Evolutionary conservation across 64 coral and sea anemone species (phyloP).

Genomic region (Pachyseris speciosa): DNA sequence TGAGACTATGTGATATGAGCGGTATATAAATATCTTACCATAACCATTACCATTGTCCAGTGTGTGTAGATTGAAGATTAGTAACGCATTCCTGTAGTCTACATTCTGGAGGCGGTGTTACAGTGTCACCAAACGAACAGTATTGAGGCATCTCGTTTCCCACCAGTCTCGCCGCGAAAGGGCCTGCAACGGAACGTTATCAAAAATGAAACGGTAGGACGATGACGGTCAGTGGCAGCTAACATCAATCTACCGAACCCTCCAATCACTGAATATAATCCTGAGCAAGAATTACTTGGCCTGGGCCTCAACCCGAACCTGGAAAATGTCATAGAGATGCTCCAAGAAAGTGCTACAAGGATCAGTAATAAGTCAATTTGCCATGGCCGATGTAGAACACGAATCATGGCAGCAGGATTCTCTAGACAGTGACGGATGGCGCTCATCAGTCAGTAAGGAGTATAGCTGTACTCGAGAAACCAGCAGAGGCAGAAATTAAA

Average conservation of each 20-base stretch:
- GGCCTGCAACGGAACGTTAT: slow-evolving; percentile 24
- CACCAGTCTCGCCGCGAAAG: slow-evolving; percentile 77
- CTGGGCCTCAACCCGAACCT: no score
- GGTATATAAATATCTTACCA: no score
- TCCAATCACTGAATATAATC: no score
- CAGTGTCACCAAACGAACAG: slow-evolving; percentile 84
- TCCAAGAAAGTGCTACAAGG: slow-evolving; percentile 1
- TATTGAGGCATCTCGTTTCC: slow-evolving; percentile 85
- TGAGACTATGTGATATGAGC: no score
- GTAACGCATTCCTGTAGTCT: slow-evolving; percentile 73
- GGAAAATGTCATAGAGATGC: neutral
- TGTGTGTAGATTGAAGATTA: neutral
- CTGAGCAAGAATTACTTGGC: no score
- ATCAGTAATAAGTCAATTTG: slow-evolving; percentile 1
- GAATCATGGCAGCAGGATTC: neutral
- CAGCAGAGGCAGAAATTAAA: neutral
- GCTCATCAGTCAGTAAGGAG: neutral
- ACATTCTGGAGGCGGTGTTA: slow-evolving; percentile 87
- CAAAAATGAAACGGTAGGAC: no score
- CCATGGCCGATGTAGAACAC: neutral
- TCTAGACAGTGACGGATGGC: neutral
- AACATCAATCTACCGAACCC: no score
- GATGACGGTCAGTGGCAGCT: no score
- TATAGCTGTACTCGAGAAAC: neutral
- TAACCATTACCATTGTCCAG: no score